A percentile compares a stretch with the other conserved stretches of the same genome.
Conservation (phyloP, 2,113 vertebrate species). For the Cardinalis cardinalis region DNA sequence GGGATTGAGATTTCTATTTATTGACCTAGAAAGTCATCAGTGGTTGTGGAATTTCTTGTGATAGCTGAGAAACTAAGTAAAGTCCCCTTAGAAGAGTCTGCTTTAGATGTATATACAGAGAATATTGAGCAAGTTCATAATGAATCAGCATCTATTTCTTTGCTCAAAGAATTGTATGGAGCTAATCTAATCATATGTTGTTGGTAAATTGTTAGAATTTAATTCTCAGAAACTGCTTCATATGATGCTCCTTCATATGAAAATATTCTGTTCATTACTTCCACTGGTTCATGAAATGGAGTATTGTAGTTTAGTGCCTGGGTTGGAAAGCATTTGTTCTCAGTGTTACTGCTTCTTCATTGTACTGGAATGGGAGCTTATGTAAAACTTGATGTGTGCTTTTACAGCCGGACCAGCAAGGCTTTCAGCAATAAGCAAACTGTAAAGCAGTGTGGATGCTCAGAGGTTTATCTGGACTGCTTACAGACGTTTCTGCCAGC, state of each 20-base stretch:
- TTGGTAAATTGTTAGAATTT: background rate
- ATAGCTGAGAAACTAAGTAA: background rate
- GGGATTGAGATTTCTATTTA: background rate
- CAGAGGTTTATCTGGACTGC: slow-evolving; percentile 94
- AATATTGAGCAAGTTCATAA: background rate
- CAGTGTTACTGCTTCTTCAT: background rate
- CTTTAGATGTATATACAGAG: background rate
- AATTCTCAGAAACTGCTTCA: background rate
- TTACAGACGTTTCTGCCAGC: slow-evolving; percentile 92
- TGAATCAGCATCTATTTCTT: background rate
- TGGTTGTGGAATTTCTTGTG: background rate
- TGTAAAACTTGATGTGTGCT: background rate
- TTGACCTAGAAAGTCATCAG: background rate
- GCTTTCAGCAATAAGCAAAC: slow-evolving; percentile 99
- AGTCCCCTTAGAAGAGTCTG: background rate
- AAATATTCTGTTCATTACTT: background rate
- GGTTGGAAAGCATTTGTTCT: background rate
- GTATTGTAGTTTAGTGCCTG: background rate
- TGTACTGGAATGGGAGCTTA: background rate
- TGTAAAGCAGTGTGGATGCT: slow-evolving; percentile 94
- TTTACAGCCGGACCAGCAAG: slow-evolving; percentile 92
- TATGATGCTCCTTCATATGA: background rate
- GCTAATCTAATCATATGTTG: background rate
- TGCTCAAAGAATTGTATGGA: background rate
- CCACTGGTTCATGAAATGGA: background rate